Evolutionary conservation across 1,140 invertebrate genomes (phyloP), one percentile per base, ranked within the genome.

Genomic region (Temnothorax curvispinosus): DNA sequence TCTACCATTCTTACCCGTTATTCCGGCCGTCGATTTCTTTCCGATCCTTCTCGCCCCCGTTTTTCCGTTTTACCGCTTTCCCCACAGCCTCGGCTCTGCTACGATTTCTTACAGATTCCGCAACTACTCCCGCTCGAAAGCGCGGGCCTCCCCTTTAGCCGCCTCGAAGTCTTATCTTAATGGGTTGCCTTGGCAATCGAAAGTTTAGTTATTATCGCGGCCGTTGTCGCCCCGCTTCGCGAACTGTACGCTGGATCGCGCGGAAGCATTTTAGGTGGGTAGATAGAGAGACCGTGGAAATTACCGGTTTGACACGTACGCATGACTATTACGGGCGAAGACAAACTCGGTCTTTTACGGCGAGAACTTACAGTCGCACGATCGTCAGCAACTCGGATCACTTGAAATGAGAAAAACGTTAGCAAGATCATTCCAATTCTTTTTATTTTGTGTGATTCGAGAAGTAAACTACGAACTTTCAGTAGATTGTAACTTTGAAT

Each of bases 151-250:
- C 60, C 27, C 69, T 71, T 62, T 78, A 84, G 80, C 56, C 41
- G 27, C 54, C 75, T 82, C 41, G 64, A 76, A 71, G 84, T 86
- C 92, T 92, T 93, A 93, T 93, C 92, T 93, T 93, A 93, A 93
- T 88, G 87, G 90, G 50, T 72, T 69, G 85, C 72, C 81, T 71
- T 62, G 89, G 85, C 90, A 91, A 92, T 92, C 90, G 92, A 93
- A 93, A 93, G 92, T 92, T 92, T 92, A 91, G 91, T 91, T 92
- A 93, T 92, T 90, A 92, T 93, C 89, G 87, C 69, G 74, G 32
- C 62, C 89, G 90, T 91, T 91, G 89, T 89, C 88, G 90, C 84
- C 69, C 58, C 84, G 69, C 72, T 87, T 76, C 86, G 84, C 65
- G 60, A 80, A 86, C 56, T 85, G 54, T 15, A 56, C 54, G 60